Conservation (phyloP, 1,140 invertebrate genomes). For the Polypedilum vanderplanki region DNA sequence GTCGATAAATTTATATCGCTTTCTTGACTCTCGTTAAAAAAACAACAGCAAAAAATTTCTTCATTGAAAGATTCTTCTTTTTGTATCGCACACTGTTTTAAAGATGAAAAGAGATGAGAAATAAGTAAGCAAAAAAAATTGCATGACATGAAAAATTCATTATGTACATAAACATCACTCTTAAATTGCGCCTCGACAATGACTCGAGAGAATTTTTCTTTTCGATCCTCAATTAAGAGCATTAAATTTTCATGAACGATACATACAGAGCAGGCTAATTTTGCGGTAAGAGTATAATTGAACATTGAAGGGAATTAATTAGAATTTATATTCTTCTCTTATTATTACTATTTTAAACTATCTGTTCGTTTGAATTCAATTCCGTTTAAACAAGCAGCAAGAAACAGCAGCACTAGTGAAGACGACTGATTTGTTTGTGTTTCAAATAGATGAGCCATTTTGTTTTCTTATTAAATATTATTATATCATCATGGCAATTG, state of each 20-base stretch:
- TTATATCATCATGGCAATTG: slow-evolving; percentile 24
- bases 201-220: background rate
- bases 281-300: slow-evolving; percentile 1
- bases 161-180: background rate
- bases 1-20: slow-evolving; percentile 13
- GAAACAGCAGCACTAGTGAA: background rate
- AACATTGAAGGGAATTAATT: slow-evolving; percentile 11
- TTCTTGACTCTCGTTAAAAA: slow-evolving; percentile 5
- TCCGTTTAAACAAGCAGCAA: background rate
- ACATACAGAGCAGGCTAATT: background rate
- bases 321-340: background rate
- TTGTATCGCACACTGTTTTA: no score
- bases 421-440: slow-evolving; percentile 8
- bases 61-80: no score
- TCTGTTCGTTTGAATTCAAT: background rate
- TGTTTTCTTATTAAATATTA: slow-evolving; percentile 29
- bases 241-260: slow-evolving; percentile 16
- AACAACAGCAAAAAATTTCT: background rate
- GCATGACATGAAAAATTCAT: no score
- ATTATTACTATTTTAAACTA: background rate
- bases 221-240: background rate
- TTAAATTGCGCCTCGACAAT: background rate
- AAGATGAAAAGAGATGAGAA: no score
- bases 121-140: no score
- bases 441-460: slow-evolving; percentile 21